Evolutionary conservation across 2,113 vertebrate genomes (phyloP).

Genomic region (Macroglossus sobrinus): DNA sequence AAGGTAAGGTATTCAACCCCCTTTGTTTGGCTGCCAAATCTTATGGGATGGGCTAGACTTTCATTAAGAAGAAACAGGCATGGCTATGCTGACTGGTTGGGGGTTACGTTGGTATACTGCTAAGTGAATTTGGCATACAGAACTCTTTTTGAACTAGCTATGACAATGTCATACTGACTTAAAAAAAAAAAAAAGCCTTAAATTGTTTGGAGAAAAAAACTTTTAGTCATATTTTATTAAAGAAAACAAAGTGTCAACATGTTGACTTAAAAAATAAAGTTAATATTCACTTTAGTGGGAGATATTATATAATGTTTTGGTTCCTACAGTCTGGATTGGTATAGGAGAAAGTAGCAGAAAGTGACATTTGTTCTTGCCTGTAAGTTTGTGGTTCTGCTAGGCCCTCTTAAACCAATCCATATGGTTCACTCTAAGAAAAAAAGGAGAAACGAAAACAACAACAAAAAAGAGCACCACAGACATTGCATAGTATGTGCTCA

Average conservation of each 20-base stretch:
- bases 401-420: slow-evolving; percentile 89
- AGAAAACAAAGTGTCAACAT: slow-evolving; percentile 40
- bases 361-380: slow-evolving; percentile 90
- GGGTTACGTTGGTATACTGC: background rate
- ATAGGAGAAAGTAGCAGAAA: slow-evolving; percentile 90
- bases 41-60: background rate
- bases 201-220: slow-evolving; percentile 3
- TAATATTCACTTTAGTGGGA: slow-evolving; percentile 38
- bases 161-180: background rate
- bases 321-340: slow-evolving; percentile 84
- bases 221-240: slow-evolving; percentile 45
- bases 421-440: slow-evolving; percentile 75
- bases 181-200: background rate
- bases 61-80: slow-evolving; percentile 29
- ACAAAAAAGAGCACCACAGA: slow-evolving; percentile 74
- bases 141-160: slow-evolving; percentile 11
- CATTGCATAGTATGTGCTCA: slow-evolving; percentile 63
- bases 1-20: background rate
- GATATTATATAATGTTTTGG: slow-evolving; percentile 40
- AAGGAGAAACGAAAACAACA: slow-evolving; percentile 33
- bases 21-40: slow-evolving; percentile 29
- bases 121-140: background rate
- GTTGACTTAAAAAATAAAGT: slow-evolving; percentile 50
- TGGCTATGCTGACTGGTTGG: background rate
- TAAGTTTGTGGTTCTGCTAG: slow-evolving; percentile 88